Evolutionary conservation across 2,113 vertebrate species (phyloP).

Genomic region (Bothrops jararaca): DNA sequence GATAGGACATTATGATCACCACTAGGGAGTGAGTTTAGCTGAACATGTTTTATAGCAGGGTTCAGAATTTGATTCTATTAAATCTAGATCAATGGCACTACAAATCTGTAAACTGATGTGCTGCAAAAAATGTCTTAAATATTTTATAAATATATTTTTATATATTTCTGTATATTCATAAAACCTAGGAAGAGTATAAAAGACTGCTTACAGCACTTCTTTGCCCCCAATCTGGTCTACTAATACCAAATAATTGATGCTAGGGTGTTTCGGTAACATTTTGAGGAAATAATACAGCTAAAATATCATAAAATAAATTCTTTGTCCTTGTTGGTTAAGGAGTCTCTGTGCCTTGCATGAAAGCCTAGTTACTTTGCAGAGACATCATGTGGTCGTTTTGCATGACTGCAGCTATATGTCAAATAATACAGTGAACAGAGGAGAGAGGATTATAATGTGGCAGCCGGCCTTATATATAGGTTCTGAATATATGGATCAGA

Average conservation of each 20-base stretch:
- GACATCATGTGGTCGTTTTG: conserved; percentile 23
- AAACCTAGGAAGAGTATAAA: not conserved
- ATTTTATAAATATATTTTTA: not conserved
- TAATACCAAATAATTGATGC: not conserved
- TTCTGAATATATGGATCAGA: not conserved
- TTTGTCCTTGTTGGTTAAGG: not conserved
- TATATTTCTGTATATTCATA: not conserved
- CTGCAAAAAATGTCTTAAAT: not conserved
- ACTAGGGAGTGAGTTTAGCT: not conserved
- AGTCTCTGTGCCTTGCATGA: not conserved
- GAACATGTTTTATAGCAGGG: not conserved
- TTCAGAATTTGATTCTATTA: not conserved
- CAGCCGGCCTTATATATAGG: not conserved
- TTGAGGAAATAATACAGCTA: not conserved
- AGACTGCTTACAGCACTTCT: not conserved
- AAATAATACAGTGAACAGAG: not conserved
- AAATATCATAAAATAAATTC: not conserved
- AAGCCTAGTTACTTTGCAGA: conserved; percentile 2
- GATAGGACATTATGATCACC: not conserved
- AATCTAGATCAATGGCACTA: not conserved
- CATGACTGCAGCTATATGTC: conserved; percentile 4
- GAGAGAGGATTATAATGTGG: no score
- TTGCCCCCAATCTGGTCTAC: conserved; percentile 5
- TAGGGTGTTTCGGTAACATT: not conserved
- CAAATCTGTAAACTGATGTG: not conserved